Evolutionary conservation across 2,113 vertebrate genomes (phyloP).

Genomic region (Upupa epops): DNA sequence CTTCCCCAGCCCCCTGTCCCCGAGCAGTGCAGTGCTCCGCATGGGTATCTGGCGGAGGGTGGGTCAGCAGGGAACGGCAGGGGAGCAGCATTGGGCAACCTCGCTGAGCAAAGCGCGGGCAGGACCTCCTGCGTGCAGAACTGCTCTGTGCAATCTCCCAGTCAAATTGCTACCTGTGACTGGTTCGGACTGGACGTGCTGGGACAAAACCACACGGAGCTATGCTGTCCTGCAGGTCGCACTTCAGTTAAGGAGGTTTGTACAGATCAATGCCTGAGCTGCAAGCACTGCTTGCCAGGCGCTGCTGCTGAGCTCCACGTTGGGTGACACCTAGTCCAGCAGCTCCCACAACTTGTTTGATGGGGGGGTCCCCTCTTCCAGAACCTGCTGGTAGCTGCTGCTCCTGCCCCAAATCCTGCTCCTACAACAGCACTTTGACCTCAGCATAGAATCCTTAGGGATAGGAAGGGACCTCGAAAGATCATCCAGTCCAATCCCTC

Average conservation of each 20-base stretch:
- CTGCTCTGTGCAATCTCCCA: background rate
- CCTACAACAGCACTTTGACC: background rate
- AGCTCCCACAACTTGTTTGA: background rate
- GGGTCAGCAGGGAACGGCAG: background rate
- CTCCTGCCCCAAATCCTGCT: background rate
- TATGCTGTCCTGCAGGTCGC: background rate
- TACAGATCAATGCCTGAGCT: background rate
- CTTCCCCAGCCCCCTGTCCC: no score
- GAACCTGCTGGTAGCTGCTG: background rate
- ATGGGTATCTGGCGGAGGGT: background rate
- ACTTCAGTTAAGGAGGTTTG: background rate
- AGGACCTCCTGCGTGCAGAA: background rate
- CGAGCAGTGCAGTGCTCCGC: background rate
- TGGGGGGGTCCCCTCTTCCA: background rate
- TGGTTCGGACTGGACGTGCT: background rate
- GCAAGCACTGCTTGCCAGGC: background rate
- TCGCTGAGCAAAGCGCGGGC: background rate
- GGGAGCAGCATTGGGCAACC: background rate
- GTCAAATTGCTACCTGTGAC: background rate
- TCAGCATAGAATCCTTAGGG: no score
- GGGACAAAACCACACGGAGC: background rate
- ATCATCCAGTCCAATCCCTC: no score
- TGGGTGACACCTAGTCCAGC: background rate
- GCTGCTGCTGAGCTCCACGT: background rate
- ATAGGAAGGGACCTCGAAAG: no score